These are phyloP conservation scores for Pogoniulus pusillus DNA, from an alignment of 2,797 vertebrate genomes.

Conservation along the genomic window DNA sequence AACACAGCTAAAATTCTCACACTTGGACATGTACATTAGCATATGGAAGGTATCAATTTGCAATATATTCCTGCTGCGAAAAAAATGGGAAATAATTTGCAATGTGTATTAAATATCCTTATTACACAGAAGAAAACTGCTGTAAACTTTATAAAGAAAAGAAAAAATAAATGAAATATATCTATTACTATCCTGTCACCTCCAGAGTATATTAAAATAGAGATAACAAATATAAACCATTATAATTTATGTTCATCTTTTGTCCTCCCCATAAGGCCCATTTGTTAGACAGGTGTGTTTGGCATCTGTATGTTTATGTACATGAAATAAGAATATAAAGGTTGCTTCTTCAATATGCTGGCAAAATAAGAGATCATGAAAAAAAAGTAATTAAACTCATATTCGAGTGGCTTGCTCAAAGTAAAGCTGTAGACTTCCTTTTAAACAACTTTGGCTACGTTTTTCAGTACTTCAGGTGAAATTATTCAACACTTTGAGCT, in stretches of 20 bases:
- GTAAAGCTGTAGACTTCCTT: constrained; percentile 1
- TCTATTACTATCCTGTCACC: neutral
- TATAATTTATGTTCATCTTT: neutral
- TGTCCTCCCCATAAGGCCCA: neutral
- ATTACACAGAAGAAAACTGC: neutral
- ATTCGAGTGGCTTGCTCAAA: constrained; percentile 3
- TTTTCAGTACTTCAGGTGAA: constrained; percentile 12
- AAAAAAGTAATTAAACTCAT: constrained; percentile 38
- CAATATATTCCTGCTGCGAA: neutral
- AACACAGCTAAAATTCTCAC: neutral
- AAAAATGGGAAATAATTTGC: neutral
- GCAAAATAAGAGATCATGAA: neutral
- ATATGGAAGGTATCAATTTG: neutral
- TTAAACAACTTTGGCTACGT: constrained; percentile 13
- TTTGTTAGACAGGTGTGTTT: neutral
- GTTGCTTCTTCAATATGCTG: constrained; percentile 17
- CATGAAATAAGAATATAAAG: neutral
- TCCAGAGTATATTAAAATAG: neutral
- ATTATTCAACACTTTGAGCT: neutral
- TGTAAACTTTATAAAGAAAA: neutral
- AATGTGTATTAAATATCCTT: neutral
- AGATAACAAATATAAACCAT: neutral
- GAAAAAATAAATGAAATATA: neutral
- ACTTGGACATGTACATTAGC: accelerated
- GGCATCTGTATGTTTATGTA: neutral